Evolutionary conservation across 2,113 vertebrate species (phyloP).

Genomic region (Nesoenas mayeri): DNA sequence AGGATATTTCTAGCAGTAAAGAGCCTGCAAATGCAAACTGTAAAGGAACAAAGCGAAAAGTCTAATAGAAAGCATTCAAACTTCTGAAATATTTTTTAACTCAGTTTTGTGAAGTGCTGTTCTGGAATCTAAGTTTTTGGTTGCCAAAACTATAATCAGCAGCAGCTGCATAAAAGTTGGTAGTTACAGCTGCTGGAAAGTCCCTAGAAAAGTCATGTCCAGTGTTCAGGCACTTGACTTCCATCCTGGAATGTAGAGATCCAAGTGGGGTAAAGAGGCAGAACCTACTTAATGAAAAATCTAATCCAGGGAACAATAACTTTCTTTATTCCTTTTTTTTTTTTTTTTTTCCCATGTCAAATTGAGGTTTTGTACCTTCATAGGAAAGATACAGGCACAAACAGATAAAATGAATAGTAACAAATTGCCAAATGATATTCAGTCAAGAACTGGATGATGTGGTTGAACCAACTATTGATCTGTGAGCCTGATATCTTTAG

Average conservation of each 20-base stretch:
- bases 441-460: not conserved
- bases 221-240: not conserved
- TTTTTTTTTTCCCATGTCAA: not conserved
- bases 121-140: not conserved
- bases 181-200: not conserved
- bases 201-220: not conserved
- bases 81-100: not conserved
- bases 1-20: not conserved
- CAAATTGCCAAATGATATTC: not conserved
- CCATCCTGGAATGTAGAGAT: rapidly evolving
- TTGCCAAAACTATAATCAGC: not conserved
- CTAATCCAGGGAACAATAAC: not conserved
- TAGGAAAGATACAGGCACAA: not conserved
- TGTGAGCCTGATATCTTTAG: not conserved
- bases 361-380: not conserved
- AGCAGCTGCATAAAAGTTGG: not conserved
- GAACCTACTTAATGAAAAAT: not conserved
- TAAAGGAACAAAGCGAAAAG: not conserved
- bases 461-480: not conserved
- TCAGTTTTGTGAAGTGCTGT: not conserved
- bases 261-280: not conserved
- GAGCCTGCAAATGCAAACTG: not conserved
- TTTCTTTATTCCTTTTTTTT: not conserved
- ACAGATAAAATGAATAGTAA: not conserved
- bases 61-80: not conserved